Evolutionary conservation across 2,797 vertebrate species (phyloP).

Genomic region (Etheostoma perlongum): DNA sequence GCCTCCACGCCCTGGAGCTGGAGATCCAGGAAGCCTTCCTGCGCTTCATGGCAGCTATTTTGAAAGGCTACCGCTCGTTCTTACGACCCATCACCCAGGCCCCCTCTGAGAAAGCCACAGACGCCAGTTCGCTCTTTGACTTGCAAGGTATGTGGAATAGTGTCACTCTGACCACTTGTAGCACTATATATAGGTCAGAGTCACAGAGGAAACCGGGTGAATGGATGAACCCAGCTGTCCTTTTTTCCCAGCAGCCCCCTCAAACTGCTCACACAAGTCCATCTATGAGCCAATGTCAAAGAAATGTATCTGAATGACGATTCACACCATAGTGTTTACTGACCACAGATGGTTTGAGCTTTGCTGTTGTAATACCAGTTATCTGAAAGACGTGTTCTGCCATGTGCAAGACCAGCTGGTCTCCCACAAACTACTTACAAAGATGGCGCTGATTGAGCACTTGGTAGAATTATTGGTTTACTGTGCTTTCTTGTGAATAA

Average conservation of each 20-base stretch:
- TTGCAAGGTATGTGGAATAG: constrained; percentile 88
- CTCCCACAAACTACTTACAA: not conserved
- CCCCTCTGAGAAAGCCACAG: constrained; percentile 97
- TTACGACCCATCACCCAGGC: constrained; percentile 96
- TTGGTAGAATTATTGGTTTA: constrained; percentile 8
- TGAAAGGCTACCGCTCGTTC: constrained; percentile 96
- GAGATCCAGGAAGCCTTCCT: constrained; percentile 99
- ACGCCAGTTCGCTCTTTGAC: constrained; percentile 98
- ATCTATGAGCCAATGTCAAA: not conserved
- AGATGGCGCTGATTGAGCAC: not conserved
- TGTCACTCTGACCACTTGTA: not conserved
- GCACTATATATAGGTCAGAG: too few relatives aligned
- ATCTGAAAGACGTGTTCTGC: constrained; percentile 7
- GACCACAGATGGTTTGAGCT: constrained; percentile 31
- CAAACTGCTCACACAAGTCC: constrained; percentile 1
- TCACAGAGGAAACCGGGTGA: constrained; percentile 13
- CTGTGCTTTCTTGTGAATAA: constrained; percentile 1
- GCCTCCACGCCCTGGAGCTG: constrained; percentile 92
- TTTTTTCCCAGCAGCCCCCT: not conserved
- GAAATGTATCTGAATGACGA: not conserved
- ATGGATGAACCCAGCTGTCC: constrained; percentile 1
- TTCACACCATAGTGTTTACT: constrained; percentile 26
- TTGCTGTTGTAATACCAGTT: constrained; percentile 6
- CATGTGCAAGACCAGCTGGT: not conserved
- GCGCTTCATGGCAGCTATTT: constrained; percentile 97